A percentile compares a stretch with the other conserved stretches of the same genome.
phyloP scores from a whole-genome alignment of 2,113 vertebrate genomes.

The Bagarius yarrelli region DNA sequence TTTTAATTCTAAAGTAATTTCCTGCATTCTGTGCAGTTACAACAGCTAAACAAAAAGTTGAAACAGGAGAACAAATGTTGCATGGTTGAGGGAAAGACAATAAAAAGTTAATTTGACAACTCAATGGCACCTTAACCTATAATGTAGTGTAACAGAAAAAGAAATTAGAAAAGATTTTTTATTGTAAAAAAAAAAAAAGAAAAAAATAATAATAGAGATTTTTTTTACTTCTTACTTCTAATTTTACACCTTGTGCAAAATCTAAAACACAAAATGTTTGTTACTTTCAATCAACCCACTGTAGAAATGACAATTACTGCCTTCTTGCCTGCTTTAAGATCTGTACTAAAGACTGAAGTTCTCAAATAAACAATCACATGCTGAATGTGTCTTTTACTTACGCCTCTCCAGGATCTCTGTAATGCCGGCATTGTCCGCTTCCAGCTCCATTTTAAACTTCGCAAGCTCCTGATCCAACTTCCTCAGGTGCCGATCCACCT shows the following conservation, averaged over 20 bases:
- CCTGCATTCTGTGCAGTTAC: neutral
- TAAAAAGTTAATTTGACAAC: no score
- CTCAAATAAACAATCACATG: neutral
- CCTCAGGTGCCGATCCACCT: slow-evolving; percentile 97
- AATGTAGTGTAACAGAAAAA: no score
- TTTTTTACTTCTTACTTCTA: no score
- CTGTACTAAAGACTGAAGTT: neutral
- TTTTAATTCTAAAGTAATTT: neutral
- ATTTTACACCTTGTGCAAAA: no score
- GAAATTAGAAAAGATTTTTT: no score
- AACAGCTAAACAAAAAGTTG: no score
- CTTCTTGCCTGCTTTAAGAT: neutral
- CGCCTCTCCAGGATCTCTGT: slow-evolving; percentile 96
- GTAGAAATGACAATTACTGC: neutral
- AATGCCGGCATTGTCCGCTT: slow-evolving; percentile 98
- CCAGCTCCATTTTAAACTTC: slow-evolving; percentile 99
- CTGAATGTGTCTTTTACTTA: slow-evolving; percentile 66
- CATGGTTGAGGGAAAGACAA: no score
- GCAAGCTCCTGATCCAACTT: slow-evolving; percentile 97
- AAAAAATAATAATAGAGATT: neutral
- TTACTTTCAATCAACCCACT: neutral
- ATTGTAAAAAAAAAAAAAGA: no score
- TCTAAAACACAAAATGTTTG: neutral
- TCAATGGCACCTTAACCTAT: no score
- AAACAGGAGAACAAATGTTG: no score